Evolutionary conservation across 2,113 vertebrate genomes (phyloP), one percentile per base, ranked within the genome.

Genomic region (Grammatotria lemairii): DNA sequence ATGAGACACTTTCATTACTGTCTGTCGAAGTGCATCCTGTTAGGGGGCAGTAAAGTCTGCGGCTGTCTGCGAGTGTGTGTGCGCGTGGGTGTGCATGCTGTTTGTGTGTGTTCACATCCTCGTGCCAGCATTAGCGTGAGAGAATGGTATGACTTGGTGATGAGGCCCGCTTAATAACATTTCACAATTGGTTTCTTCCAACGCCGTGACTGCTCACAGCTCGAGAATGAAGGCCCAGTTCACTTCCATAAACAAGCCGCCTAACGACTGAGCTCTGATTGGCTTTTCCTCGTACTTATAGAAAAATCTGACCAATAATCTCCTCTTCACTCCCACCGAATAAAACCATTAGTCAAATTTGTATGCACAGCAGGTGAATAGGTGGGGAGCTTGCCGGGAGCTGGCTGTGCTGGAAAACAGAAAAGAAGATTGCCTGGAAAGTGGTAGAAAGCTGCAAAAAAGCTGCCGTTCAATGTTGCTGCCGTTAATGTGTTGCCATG

Each of bases 1-100:
- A 94, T 86, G 93, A 96, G 95, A 94, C 92, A 95, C 92, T 96
- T 96, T 97, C 95, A 97, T 96, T 96, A 96, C 92, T 90, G 87
- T 82, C 94, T 95, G 94, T 95, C 94, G 51, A 92, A 94, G 90
- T 92, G 95, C 93, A 95, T 95, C 94, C 93, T 94, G 91, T 94
- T 94, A 93, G 92, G 89, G 88, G 88, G 88, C 91, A 91, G 85
- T 92, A 94, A 93, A 94, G 91, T 91, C 85, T 91, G 26, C 68
- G 84, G 68, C 47, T 86, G 87, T 79, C 54, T 87, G 38, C 23
- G 38, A 54, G 40, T 65, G 70, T 79, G 84, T 6, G 73, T 31
- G 84, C 23, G 21, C 45, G 51, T 40, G 51, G 33, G 17, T 80
- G 85, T 40, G 23, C 90, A 70, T 79, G 73, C 63, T 53, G 84